Conservation (phyloP, 2,797 vertebrate species). For the Pangasius macronema region DNA sequence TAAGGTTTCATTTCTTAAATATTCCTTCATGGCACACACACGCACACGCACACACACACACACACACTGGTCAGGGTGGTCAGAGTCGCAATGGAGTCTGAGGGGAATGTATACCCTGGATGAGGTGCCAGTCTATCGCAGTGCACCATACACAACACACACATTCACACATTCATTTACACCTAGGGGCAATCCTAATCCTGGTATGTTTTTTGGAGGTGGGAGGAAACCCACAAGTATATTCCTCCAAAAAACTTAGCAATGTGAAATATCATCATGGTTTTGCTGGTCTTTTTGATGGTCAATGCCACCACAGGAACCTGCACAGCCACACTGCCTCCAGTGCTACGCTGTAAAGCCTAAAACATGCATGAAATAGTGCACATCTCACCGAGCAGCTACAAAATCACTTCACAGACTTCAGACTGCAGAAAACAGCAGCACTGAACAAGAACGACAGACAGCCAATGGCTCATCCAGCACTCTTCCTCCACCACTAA, state of each 20-base stretch:
- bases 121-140: no score
- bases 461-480: neutral
- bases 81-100: no score
- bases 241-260: neutral
- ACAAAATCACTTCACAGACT: no score
- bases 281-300: neutral
- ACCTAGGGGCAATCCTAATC: neutral
- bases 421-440: neutral
- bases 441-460: neutral
- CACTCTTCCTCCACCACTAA: neutral
- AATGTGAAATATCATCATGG: neutral
- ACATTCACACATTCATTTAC: no score
- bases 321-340: neutral
- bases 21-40: neutral
- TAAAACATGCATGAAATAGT: neutral
- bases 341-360: neutral
- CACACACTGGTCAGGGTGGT: no score
- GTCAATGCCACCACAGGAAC: neutral
- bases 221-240: neutral
- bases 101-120: no score
- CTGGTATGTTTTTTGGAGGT: neutral
- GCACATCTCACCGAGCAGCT: neutral
- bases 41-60: no score
- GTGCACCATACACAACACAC: neutral
- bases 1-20: neutral